Percentiles rank a stretch among this genome's conserved stretches.
Evolutionary conservation across 2,888 invertebrate genomes (phyloP).

Genomic region (Pammene fasciana): DNA sequence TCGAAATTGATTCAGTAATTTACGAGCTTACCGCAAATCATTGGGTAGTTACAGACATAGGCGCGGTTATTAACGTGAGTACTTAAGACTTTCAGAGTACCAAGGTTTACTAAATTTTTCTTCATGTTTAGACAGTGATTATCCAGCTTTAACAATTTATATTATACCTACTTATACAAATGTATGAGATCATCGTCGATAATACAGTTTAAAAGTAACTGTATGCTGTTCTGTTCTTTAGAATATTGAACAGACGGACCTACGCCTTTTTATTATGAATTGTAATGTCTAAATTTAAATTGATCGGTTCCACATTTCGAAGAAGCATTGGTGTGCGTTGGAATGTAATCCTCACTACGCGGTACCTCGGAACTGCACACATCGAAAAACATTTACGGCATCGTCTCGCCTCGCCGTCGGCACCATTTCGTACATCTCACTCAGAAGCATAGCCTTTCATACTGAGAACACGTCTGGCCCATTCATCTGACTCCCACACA

Average conservation of each 20-base stretch:
- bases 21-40: no score
- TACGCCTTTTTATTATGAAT: background rate
- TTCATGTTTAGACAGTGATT: no score
- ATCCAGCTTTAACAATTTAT: no score
- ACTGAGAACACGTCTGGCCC: conserved; percentile 13
- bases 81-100: no score
- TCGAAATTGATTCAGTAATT: no score
- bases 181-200: no score
- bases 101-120: no score
- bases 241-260: background rate
- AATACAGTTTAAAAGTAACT: no score
- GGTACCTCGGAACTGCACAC: conserved; percentile 22
- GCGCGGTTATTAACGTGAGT: no score
- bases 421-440: conserved; percentile 31
- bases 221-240: background rate
- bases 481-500: conserved; percentile 35
- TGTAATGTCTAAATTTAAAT: conserved; percentile 17
- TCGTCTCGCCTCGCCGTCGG: conserved; percentile 24
- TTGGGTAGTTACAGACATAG: no score
- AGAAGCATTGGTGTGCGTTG: conserved; percentile 26
- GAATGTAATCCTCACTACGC: conserved; percentile 33
- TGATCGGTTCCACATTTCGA: conserved; percentile 32
- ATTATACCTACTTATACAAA: no score
- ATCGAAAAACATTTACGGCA: conserved; percentile 26
- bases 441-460: conserved; percentile 29